A percentile compares a stretch with the other conserved stretches of the same genome.
These are phyloP conservation scores for Columba janthina DNA, from an alignment of 2,113 vertebrate species.

Conservation along the genomic window DNA sequence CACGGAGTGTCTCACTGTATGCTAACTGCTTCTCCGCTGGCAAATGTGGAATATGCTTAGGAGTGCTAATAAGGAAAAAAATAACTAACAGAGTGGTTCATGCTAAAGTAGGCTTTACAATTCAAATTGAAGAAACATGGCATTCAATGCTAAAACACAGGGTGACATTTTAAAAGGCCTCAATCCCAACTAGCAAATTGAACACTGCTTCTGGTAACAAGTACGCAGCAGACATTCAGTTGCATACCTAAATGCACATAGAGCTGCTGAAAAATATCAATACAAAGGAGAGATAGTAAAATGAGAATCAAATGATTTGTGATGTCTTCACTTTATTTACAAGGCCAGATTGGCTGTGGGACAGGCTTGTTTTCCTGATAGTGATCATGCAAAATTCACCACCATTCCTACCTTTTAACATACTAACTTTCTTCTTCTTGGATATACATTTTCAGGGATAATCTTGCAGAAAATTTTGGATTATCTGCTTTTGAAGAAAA, in stretches of 20 bases:
- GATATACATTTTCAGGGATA: neutral
- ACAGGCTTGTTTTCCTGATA: neutral
- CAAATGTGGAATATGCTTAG: neutral
- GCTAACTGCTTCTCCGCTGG: neutral
- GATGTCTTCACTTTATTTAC: neutral
- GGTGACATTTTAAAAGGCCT: constrained; percentile 32
- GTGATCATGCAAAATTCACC: neutral
- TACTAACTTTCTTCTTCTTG: neutral
- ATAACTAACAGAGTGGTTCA: neutral
- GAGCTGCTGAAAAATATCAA: neutral
- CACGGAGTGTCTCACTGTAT: neutral
- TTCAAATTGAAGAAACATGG: neutral
- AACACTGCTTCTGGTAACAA: neutral
- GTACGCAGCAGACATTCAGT: neutral
- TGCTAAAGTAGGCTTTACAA: neutral
- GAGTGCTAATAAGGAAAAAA: neutral
- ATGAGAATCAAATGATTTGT: neutral
- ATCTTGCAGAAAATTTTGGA: neutral
- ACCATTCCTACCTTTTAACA: neutral
- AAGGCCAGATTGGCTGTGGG: neutral
- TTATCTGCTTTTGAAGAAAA: neutral
- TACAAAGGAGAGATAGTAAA: neutral
- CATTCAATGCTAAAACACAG: neutral
- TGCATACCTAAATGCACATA: neutral
- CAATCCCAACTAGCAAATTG: neutral